Percentiles rank a stretch among this genome's conserved stretches.
These are phyloP conservation scores for Horisme vitalbata DNA, from an alignment of 2,888 invertebrate species.

Conservation along the genomic window DNA sequence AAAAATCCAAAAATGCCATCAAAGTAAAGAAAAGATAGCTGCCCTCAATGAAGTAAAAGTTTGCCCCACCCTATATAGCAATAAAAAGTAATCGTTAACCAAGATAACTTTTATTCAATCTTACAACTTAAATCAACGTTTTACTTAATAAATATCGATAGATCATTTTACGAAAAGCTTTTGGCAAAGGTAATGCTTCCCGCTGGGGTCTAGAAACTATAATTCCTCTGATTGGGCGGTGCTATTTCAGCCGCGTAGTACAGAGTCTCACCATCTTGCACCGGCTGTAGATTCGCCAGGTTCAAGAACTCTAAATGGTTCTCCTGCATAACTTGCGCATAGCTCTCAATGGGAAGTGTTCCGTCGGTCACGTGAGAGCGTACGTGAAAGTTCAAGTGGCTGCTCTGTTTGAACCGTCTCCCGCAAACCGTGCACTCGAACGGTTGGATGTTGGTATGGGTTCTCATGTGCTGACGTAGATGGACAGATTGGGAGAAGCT, in stretches of 20 bases:
- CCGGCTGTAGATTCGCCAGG: conserved; percentile 61
- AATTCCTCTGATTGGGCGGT: conserved; percentile 21
- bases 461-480: conserved; percentile 75
- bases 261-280: conserved; percentile 66
- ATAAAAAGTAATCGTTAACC: too few relatives aligned
- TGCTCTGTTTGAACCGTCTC: conserved; percentile 73
- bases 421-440: conserved; percentile 70
- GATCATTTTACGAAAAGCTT: conserved; percentile 2
- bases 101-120: too few relatives aligned
- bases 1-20: too few relatives aligned
- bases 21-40: too few relatives aligned
- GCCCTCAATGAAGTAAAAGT: too few relatives aligned
- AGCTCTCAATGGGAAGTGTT: conserved; percentile 50
- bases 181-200: conserved; percentile 5
- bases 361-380: conserved; percentile 62
- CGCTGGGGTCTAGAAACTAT: conserved; percentile 15
- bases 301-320: conserved; percentile 59
- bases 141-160: conserved; percentile 1
- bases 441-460: conserved; percentile 77
- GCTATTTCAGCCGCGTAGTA: conserved; percentile 69
- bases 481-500: conserved; percentile 77
- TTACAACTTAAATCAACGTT: not conserved
- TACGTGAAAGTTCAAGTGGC: conserved; percentile 76
- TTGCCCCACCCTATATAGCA: too few relatives aligned
- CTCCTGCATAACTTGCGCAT: conserved; percentile 47